A percentile compares a stretch with the other conserved stretches of the same genome.
Evolutionary conservation across 2,113 vertebrate species (phyloP).

Genomic region (Monopterus albus): DNA sequence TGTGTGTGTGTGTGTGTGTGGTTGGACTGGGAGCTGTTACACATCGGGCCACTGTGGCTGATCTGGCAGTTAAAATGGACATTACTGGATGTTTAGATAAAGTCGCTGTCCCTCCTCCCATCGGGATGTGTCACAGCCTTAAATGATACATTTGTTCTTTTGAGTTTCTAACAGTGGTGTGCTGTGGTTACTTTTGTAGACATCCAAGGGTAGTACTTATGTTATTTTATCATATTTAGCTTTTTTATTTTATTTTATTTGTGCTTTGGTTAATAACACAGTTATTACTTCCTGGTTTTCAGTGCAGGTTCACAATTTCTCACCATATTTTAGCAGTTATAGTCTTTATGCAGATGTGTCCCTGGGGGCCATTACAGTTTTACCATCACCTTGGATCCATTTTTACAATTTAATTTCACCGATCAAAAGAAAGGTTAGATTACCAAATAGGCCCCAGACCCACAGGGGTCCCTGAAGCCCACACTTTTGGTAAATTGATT

Average conservation of each 20-base stretch:
- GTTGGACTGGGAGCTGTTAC: constrained; percentile 35
- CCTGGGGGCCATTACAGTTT: background rate
- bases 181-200: background rate
- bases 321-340: background rate
- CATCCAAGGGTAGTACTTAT: background rate
- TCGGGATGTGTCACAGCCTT: background rate
- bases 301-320: background rate
- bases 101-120: background rate
- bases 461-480: background rate
- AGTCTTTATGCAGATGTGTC: background rate
- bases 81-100: constrained; percentile 3
- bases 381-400: background rate
- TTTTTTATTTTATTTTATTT: background rate
- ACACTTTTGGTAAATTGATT: too few species aligned
- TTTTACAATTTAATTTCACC: background rate
- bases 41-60: constrained; percentile 43
- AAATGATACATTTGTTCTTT: background rate
- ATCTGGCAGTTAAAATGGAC: constrained; percentile 43
- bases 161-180: background rate
- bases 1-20: constrained; percentile 38
- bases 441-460: background rate
- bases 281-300: background rate
- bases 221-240: background rate
- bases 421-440: background rate
- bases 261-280: too few species aligned